phyloP scores from a whole-genome alignment of 1,140 invertebrate species.

The Pygmarrhopalites habei region DNA sequence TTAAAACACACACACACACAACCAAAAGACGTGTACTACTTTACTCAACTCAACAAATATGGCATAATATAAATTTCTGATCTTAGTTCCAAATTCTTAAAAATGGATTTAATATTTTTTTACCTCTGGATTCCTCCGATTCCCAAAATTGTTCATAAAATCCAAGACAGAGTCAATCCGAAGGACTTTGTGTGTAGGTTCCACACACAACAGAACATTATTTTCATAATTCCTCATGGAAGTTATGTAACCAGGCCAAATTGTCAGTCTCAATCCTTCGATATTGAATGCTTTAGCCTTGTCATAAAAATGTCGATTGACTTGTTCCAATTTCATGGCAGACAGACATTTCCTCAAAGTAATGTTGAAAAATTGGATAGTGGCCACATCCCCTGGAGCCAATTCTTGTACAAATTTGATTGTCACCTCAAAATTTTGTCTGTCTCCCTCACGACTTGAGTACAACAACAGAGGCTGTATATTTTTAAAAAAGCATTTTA shows the following conservation, averaged over 20 bases:
- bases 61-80: too few relatives aligned
- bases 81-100: too few relatives aligned
- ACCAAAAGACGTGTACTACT: too few relatives aligned
- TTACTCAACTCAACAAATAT: too few relatives aligned
- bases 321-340: conserved; percentile 38
- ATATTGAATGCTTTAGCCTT: conserved; percentile 46
- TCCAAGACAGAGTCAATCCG: conserved; percentile 44
- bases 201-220: conserved; percentile 58
- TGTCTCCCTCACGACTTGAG: conserved; percentile 25
- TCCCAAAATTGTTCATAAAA: neutral
- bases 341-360: conserved; percentile 39
- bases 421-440: conserved; percentile 31
- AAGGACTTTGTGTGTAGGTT: conserved; percentile 42
- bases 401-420: conserved; percentile 28
- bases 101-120: neutral
- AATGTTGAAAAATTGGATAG: conserved; percentile 40
- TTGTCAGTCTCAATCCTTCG: conserved; percentile 50
- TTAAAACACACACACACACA: too few relatives aligned
- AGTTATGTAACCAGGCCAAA: conserved; percentile 70
- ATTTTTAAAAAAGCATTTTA: conserved; percentile 12
- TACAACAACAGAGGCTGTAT: conserved; percentile 34
- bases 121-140: conserved; percentile 1
- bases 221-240: conserved; percentile 70
- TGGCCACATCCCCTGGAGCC: conserved; percentile 27
- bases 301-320: conserved; percentile 75